phyloP scores from a whole-genome alignment of 2,797 vertebrate species.

The Pseudotriccus pelzelni region DNA sequence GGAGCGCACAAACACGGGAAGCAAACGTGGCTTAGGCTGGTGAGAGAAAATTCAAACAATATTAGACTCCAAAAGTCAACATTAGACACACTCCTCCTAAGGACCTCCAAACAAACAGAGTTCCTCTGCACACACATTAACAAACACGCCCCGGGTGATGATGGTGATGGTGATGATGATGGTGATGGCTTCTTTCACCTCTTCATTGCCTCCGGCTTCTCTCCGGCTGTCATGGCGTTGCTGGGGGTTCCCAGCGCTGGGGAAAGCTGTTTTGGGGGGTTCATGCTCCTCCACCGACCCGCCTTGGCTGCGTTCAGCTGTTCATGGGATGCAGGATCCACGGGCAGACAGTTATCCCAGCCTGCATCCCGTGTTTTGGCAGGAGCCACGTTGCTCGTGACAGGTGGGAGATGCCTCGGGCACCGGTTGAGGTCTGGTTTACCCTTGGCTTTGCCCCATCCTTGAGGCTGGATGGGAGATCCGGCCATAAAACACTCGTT shows the following conservation, averaged over 20 bases:
- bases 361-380: not conserved
- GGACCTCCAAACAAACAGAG: slow-evolving; percentile 96
- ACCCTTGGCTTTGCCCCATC: not conserved
- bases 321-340: rapidly evolving
- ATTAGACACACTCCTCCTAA: slow-evolving; percentile 89
- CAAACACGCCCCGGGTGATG: slow-evolving; percentile 74
- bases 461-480: not conserved
- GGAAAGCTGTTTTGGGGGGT: not conserved
- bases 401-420: rapidly evolving
- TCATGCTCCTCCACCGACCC: not conserved
- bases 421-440: not conserved
- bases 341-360: not conserved
- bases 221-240: not conserved
- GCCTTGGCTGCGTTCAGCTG: not conserved
- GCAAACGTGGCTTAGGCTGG: slow-evolving; percentile 83
- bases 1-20: slow-evolving; percentile 83
- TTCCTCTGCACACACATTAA: slow-evolving; percentile 91
- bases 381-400: not conserved
- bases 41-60: slow-evolving; percentile 97
- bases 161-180: slow-evolving; percentile 60
- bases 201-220: slow-evolving; percentile 44
- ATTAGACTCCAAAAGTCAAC: slow-evolving; percentile 94
- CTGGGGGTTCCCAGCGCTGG: not conserved
- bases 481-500: rapidly evolving
- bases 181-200: slow-evolving; percentile 77